phyloP scores from a whole-genome alignment of 1,140 invertebrate genomes.

The Chionoecetes opilio region DNA sequence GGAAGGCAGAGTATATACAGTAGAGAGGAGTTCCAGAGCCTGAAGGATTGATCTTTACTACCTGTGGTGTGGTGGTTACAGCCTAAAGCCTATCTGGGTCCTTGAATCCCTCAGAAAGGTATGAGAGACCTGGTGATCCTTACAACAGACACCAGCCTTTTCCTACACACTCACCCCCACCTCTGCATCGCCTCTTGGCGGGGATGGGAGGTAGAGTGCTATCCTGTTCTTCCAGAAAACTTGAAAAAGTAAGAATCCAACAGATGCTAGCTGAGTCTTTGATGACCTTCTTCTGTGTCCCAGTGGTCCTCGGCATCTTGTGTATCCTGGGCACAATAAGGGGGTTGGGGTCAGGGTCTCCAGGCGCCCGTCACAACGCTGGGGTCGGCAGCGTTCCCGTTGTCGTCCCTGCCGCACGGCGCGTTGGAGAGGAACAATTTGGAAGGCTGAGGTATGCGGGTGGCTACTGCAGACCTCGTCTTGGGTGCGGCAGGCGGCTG shows the following conservation, averaged over 20 bases:
- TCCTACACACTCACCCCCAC: not conserved
- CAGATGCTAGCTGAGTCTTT: slow-evolving; percentile 56
- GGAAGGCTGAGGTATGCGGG: slow-evolving; percentile 81
- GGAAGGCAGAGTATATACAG: slow-evolving; percentile 70
- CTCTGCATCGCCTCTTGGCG: not conserved
- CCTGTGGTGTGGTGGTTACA: slow-evolving; percentile 66
- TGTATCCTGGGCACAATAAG: slow-evolving; percentile 58
- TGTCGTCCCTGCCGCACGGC: slow-evolving; percentile 79
- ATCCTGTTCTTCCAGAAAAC: slow-evolving; percentile 20
- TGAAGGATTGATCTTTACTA: slow-evolving; percentile 22
- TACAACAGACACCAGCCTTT: slow-evolving; percentile 62
- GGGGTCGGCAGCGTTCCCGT: slow-evolving; percentile 78
- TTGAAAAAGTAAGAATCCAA: slow-evolving; percentile 60
- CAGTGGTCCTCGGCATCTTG: slow-evolving; percentile 71
- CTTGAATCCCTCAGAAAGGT: slow-evolving; percentile 34
- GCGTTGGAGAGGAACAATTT: slow-evolving; percentile 77
- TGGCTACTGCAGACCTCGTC: slow-evolving; percentile 63
- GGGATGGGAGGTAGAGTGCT: not conserved
- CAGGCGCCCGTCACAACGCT: slow-evolving; percentile 65
- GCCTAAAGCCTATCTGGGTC: slow-evolving; percentile 63
- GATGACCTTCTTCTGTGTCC: slow-evolving; percentile 58
- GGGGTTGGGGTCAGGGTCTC: slow-evolving; percentile 73
- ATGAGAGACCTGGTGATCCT: slow-evolving; percentile 51
- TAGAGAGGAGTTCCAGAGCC: slow-evolving; percentile 59
- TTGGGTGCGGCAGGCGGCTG: slow-evolving; percentile 82